Evolutionary conservation across 2,888 invertebrate species (phyloP).

Genomic region (Pollenia angustigena): DNA sequence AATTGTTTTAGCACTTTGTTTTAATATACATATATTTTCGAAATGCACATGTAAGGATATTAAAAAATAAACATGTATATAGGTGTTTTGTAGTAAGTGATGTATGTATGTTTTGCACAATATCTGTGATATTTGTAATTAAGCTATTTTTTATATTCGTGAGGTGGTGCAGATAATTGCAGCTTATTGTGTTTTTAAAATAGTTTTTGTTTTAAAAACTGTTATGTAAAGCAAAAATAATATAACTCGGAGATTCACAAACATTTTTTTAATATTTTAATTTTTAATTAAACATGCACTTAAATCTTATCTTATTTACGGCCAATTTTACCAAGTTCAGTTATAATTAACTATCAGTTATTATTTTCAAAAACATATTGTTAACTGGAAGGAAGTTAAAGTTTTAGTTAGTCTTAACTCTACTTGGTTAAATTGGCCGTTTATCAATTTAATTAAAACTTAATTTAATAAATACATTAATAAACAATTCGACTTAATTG

Average conservation of each 20-base stretch:
- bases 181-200: slow-evolving; percentile 4
- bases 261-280: not conserved
- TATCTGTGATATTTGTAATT: slow-evolving; percentile 10
- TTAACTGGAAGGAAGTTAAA: too few relatives aligned
- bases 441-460: slow-evolving; percentile 2
- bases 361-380: too few relatives aligned
- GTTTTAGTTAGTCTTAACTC: too few relatives aligned
- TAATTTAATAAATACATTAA: not conserved
- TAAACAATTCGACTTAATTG: slow-evolving; percentile 12
- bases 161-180: slow-evolving; percentile 21
- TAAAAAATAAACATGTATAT: slow-evolving; percentile 34
- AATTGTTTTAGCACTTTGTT: not conserved
- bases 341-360: too few relatives aligned
- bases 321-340: too few relatives aligned
- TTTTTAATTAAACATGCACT: not conserved
- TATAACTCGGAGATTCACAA: not conserved
- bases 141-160: slow-evolving; percentile 19
- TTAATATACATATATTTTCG: not conserved
- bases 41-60: slow-evolving; percentile 28
- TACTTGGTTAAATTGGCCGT: too few relatives aligned
- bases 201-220: not conserved
- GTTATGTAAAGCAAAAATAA: not conserved
- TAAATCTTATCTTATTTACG: too few relatives aligned
- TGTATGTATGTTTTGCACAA: slow-evolving; percentile 13
- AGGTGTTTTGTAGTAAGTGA: not conserved